A percentile compares a stretch with the other conserved stretches of the same genome.
Evolutionary conservation across 2,797 vertebrate species (phyloP).

Genomic region (Crenichthys baileyi): DNA sequence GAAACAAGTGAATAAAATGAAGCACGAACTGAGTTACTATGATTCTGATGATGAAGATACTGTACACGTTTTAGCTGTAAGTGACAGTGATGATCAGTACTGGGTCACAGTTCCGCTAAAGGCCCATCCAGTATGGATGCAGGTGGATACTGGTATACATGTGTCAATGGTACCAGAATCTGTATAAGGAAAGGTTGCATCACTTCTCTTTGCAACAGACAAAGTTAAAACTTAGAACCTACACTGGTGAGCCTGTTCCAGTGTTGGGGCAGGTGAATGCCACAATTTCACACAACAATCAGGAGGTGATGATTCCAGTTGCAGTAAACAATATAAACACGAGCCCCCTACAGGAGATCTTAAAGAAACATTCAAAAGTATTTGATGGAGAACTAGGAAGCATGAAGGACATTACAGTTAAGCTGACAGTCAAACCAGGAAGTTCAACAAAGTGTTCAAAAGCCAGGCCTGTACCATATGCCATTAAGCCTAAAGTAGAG

Average conservation of each 20-base stretch:
- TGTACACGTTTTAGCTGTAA: background rate
- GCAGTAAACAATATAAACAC: background rate
- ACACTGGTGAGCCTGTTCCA: constrained; percentile 12
- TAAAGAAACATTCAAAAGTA: background rate
- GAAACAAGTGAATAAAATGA: no score
- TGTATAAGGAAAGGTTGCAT: constrained; percentile 5
- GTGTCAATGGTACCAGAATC: constrained; percentile 12
- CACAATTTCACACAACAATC: no score
- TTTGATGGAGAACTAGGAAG: constrained; percentile 17
- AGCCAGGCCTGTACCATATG: background rate
- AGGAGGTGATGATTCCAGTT: no score
- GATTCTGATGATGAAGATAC: background rate
- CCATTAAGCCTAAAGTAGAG: constrained; percentile 3
- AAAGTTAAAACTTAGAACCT: constrained; percentile 6
- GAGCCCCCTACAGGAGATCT: constrained; percentile 9
- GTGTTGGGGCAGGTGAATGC: no score
- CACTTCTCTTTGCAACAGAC: background rate
- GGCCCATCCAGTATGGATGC: constrained; percentile 15
- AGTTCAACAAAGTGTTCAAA: background rate
- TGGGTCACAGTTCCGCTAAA: constrained; percentile 7
- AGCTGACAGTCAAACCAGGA: background rate
- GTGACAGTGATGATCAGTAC: constrained; percentile 13
- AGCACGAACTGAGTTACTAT: background rate
- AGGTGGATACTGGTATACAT: no score
- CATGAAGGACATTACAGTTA: constrained; percentile 4